Base-by-base conservation (phyloP, 1,140 invertebrate genomes). In the Andrena cerasifolii region DNA sequence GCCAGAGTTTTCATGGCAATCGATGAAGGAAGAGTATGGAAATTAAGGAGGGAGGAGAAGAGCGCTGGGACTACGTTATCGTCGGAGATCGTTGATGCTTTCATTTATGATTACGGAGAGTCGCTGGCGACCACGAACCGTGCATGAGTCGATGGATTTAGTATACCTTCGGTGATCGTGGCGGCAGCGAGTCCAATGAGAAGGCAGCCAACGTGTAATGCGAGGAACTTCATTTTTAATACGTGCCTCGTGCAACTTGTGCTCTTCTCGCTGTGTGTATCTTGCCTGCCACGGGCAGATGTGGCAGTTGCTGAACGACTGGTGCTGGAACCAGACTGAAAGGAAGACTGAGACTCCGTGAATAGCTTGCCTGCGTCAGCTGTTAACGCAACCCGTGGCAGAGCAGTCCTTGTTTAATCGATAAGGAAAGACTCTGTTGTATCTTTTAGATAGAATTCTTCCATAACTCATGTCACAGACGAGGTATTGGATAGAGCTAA, bases 161-260 rank as follows among this genome's bases (percentile, higher is more conserved):
- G 0, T 61, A 28, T 68, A 78, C 75, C 75, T 78, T 78, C 75
- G 10, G 31, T 72, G 8, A 40, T 8, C 14, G 54, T 43, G 4
- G 67, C 49, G 5, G 2, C 0, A 36, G 24, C 63, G 0, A 24
- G 31, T 18, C 51, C 63, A n/a, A 31, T 4, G 0, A 47, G 21
- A 3, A 58, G 12, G 0, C 36, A 14, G 18, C 8, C 10, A 5
- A 67, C 0, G 0, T 24, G 5, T 3, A 56, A 33, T 0, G 16
- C 3, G 40, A 21, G 0, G 2, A 28, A 3, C 3, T 3, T 58
- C 40, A 58, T 76, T 36, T 5, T 33, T 40, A 45, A 47, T 10
- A 0, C 16, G 49, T 40, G 8, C 0, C 5, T 28, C 8, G n/a
- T 16, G 28, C n/a, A n/a, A n/a, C n/a, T n/a, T n/a, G n/a, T n/a